Conservation (phyloP, 2,113 vertebrate genomes). For the Cebidichthys violaceus region DNA sequence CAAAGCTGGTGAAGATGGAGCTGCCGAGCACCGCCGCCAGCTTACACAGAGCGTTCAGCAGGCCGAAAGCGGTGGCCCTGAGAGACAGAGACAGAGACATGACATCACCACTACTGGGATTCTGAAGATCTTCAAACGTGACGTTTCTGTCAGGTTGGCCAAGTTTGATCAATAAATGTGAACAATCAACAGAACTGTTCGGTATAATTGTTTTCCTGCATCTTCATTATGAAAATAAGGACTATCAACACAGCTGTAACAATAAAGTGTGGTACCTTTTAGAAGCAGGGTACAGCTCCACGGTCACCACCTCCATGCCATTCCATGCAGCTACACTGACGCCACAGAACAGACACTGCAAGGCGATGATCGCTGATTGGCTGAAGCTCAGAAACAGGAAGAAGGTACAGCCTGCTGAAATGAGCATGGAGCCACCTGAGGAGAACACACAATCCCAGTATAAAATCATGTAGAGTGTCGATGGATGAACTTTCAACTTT, state of each 20-base stretch:
- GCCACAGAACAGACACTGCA: slow-evolving; percentile 96
- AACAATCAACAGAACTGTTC: background rate
- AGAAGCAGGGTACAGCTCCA: slow-evolving; percentile 94
- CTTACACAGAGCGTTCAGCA: slow-evolving; percentile 94
- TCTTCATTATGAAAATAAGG: background rate
- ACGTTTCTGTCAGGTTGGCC: background rate
- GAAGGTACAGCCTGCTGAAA: slow-evolving; percentile 93
- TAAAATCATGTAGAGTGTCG: too few relatives aligned
- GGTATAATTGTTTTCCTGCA: background rate
- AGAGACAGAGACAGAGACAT: slow-evolving; percentile 26
- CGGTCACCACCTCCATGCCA: slow-evolving; percentile 93
- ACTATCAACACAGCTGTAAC: background rate
- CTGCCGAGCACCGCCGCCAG: slow-evolving; percentile 93
- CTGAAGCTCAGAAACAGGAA: slow-evolving; percentile 95
- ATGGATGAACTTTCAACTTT: background rate
- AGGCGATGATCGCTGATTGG: slow-evolving; percentile 92
- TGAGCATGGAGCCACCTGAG: slow-evolving; percentile 94
- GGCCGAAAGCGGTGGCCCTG: slow-evolving; percentile 95
- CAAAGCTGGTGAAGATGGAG: slow-evolving; percentile 94
- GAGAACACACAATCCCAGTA: background rate
- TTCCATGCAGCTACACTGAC: slow-evolving; percentile 96
- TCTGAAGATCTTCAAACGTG: background rate
- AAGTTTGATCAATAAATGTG: too few relatives aligned
- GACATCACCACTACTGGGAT: background rate
- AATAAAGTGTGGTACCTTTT: slow-evolving; percentile 86